These are phyloP conservation scores for Pedetes capensis DNA, from an alignment of 2,113 vertebrate species.

Conservation along the genomic window DNA sequence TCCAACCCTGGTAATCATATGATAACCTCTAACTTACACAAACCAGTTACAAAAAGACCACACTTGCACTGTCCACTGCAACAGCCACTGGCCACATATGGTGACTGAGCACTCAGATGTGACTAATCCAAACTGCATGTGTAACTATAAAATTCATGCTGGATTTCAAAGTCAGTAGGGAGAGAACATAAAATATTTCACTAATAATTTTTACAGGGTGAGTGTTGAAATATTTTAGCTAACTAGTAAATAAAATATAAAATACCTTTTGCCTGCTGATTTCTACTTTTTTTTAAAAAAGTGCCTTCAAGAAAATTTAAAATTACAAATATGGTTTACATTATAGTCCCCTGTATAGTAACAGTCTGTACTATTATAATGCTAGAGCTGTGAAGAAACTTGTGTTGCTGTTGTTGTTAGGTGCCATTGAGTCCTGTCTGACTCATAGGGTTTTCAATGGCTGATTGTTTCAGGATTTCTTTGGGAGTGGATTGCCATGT, in stretches of 20 bases:
- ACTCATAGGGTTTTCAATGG: too few relatives aligned
- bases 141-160: background rate
- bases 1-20: fast-evolving
- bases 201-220: background rate
- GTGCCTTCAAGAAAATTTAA: background rate
- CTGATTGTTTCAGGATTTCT: too few relatives aligned
- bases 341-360: background rate
- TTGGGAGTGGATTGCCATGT: too few relatives aligned
- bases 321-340: background rate
- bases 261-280: background rate
- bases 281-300: background rate
- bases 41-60: background rate
- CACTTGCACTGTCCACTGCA: fast-evolving
- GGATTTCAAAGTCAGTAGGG: background rate
- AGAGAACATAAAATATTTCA: background rate
- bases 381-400: background rate
- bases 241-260: background rate
- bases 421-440: too few relatives aligned
- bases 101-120: fast-evolving
- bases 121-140: background rate
- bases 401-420: too few relatives aligned
- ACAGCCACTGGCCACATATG: background rate
- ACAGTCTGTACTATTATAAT: background rate
- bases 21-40: background rate
- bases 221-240: background rate